Evolutionary conservation across 2,888 invertebrate species (phyloP).

Genomic region (Rhagonycha fulva): DNA sequence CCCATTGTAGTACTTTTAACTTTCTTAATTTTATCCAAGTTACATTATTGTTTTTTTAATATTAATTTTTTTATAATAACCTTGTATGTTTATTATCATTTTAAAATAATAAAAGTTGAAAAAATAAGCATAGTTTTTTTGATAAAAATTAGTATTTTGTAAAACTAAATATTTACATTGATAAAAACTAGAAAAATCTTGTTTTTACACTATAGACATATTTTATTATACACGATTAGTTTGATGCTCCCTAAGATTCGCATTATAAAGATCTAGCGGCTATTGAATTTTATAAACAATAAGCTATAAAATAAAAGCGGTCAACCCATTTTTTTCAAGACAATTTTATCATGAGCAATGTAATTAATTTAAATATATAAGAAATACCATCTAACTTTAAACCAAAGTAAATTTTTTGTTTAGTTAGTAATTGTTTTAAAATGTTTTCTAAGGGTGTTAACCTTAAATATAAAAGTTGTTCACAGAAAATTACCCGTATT

Average conservation of each 20-base stretch:
- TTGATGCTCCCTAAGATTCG: neutral
- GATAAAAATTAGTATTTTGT: too few species aligned
- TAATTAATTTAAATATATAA: neutral
- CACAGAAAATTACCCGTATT: neutral
- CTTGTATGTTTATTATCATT: too few species aligned
- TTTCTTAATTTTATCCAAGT: too few species aligned
- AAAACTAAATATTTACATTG: too few species aligned
- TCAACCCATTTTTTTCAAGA: neutral
- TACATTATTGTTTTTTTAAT: too few species aligned
- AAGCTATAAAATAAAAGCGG: neutral
- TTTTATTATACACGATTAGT: neutral
- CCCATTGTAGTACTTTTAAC: too few species aligned
- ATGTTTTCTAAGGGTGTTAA: neutral
- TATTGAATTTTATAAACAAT: neutral
- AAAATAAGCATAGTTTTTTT: too few species aligned
- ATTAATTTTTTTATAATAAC: too few species aligned
- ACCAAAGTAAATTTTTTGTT: neutral
- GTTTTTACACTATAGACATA: too few species aligned
- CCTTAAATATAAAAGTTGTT: neutral
- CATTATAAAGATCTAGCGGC: neutral
- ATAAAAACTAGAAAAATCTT: too few species aligned
- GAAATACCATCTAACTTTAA: neutral
- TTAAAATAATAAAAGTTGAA: too few species aligned
- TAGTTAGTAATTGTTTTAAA: neutral
- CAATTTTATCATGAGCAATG: neutral